Percentiles rank a stretch among this genome's conserved stretches.
These are phyloP conservation scores for Julus scandinavius DNA, from an alignment of 2,888 invertebrate genomes.

Conservation along the genomic window DNA sequence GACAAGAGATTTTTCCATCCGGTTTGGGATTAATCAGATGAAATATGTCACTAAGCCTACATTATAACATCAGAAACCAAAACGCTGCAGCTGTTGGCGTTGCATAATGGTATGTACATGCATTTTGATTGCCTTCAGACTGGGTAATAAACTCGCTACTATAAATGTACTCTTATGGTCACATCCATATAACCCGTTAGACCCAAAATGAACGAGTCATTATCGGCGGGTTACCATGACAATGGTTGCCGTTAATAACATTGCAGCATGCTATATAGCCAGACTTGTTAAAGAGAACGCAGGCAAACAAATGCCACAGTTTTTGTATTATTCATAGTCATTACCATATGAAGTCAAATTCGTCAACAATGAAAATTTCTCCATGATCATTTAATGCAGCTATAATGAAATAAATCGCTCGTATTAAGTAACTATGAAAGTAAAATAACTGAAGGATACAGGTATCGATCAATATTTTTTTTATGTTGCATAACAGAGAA, in stretches of 20 bases:
- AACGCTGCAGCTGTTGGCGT: neutral
- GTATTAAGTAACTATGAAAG: slow-evolving; percentile 6
- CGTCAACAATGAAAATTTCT: neutral
- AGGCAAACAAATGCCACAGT: neutral
- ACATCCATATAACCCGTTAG: neutral
- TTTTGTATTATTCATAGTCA: neutral
- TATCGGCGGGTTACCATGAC: neutral
- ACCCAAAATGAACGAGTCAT: neutral
- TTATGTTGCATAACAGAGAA: neutral
- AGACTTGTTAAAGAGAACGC: neutral
- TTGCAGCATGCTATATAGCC: too few relatives aligned
- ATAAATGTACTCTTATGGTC: neutral
- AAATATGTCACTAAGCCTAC: neutral
- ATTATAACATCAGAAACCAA: neutral
- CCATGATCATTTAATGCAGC: neutral
- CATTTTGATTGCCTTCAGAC: neutral
- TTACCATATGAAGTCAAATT: neutral
- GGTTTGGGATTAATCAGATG: too few relatives aligned
- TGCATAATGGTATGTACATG: neutral
- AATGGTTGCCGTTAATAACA: neutral
- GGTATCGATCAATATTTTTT: neutral
- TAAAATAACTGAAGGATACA: neutral
- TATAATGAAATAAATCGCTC: neutral
- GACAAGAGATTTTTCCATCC: too few relatives aligned
- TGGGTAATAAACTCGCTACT: neutral